phyloP scores from a whole-genome alignment of 2,113 vertebrate species.

The Isichthys henryi region DNA sequence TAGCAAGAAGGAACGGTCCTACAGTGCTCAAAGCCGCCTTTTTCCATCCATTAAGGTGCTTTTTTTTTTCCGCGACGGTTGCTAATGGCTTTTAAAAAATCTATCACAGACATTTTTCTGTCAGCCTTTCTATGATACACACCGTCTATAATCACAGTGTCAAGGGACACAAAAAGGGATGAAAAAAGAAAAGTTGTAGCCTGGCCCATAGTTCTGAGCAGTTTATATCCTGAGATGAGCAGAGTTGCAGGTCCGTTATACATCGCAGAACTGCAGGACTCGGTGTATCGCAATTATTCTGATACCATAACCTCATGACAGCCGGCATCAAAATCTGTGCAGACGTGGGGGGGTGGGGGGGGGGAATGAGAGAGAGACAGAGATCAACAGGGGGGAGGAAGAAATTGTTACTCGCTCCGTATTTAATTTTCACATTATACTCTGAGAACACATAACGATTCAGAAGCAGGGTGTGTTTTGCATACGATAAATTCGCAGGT shows the following conservation, averaged over 20 bases:
- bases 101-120: neutral
- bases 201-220: neutral
- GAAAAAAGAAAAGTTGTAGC: neutral
- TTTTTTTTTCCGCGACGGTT: neutral
- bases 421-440: constrained; percentile 16
- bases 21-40: neutral
- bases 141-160: neutral
- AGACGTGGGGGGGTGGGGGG: neutral
- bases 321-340: neutral
- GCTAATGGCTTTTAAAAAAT: constrained; percentile 7
- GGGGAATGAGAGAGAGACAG: neutral
- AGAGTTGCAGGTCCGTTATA: neutral
- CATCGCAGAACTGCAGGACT: neutral
- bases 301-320: neutral
- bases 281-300: constrained; percentile 4
- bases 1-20: constrained; percentile 9
- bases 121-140: neutral
- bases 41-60: neutral
- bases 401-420: neutral
- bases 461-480: neutral
- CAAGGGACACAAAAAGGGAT: neutral
- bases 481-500: neutral
- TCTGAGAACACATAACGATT: constrained; percentile 6
- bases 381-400: neutral
- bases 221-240: neutral